Base-by-base conservation (phyloP, 2,797 vertebrate species). In the Pipistrellus pipistrellus region DNA sequence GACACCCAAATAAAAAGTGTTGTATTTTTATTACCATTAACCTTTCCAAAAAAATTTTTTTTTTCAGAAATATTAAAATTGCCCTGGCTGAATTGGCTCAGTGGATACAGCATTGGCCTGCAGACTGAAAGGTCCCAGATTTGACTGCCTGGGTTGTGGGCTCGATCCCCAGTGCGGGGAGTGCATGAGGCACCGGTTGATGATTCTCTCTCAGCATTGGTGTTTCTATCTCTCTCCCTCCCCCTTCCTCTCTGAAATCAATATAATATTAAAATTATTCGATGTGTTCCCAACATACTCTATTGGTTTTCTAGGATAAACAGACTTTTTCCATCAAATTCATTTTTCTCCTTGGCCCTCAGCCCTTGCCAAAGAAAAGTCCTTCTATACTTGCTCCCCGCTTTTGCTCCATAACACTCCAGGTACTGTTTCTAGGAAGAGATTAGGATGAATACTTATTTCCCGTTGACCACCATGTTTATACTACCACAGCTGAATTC, bases 341-440 rank as follows among this genome's bases (percentile, higher is more conserved):
- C 2, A 3, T 27, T 85, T 91, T 93, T 90, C 64, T 94, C 53
- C 44, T 90, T 95, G 85, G 85, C 53, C 27, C 1, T 85, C 27
- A 85, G 68, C 68, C 75, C 77, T 93, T 92, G 62, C 71, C 41
- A 51, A 84, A 95, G 57, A 27, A 93, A 94, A 85, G 90, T 38
- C 53, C 73, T 96, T 55, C 90, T 95, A 66, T 35, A 85, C 82
- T 75, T 95, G 66, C 66, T 90, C 6, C 55, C 76, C 38, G 76
- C 30, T 38, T 95, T 92, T 35, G 64, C 53, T 77, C 57, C 6
- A 1, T 90, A 88, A 55, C 55, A 48, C 53, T 64, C 38, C 71
- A 95, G 64, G 77, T 6, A 3, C 87, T 90, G 44, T 94, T 96
- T 96, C 85, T 95, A 97, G 94, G 94, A 93, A 97, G 97, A 97